phyloP scores from a whole-genome alignment of 2,113 vertebrate genomes.

The Nothoprocta pentlandii region DNA sequence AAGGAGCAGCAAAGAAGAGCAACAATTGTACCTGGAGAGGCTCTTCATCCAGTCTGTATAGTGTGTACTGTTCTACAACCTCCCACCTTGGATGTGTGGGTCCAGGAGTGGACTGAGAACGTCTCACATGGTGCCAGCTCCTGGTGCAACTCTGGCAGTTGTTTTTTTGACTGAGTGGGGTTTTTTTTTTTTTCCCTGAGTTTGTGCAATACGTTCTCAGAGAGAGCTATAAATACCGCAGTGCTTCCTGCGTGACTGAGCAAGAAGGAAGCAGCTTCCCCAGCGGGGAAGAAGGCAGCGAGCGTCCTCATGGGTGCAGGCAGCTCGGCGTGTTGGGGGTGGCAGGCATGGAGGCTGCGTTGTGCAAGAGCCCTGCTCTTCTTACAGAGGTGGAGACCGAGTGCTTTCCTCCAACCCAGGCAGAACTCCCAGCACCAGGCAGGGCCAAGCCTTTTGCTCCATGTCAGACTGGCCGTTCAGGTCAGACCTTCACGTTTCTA shows the following conservation, averaged over 20 bases:
- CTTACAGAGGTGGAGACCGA: neutral
- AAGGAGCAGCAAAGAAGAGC: neutral
- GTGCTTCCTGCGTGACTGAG: slow-evolving; percentile 41
- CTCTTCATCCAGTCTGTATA: neutral
- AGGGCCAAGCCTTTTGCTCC: neutral
- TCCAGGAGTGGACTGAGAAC: neutral
- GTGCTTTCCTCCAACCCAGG: neutral
- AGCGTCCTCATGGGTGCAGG: neutral
- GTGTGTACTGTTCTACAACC: neutral
- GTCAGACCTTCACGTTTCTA: neutral
- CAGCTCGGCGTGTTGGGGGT: rapidly evolving
- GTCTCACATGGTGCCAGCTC: rapidly evolving
- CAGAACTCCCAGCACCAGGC: rapidly evolving
- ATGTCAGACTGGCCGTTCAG: rapidly evolving
- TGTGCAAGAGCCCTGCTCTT: neutral
- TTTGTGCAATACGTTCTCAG: neutral
- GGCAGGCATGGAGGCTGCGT: rapidly evolving
- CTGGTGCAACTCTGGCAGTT: neutral
- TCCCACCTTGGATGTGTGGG: neutral
- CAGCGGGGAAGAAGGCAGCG: neutral
- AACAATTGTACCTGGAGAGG: neutral
- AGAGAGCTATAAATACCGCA: slow-evolving; percentile 38
- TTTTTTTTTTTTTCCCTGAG: slow-evolving; percentile 34
- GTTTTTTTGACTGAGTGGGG: neutral
- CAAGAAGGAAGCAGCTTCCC: slow-evolving; percentile 40